Conservation (phyloP, 2,797 vertebrate genomes). For the Dryobates pubescens region DNA sequence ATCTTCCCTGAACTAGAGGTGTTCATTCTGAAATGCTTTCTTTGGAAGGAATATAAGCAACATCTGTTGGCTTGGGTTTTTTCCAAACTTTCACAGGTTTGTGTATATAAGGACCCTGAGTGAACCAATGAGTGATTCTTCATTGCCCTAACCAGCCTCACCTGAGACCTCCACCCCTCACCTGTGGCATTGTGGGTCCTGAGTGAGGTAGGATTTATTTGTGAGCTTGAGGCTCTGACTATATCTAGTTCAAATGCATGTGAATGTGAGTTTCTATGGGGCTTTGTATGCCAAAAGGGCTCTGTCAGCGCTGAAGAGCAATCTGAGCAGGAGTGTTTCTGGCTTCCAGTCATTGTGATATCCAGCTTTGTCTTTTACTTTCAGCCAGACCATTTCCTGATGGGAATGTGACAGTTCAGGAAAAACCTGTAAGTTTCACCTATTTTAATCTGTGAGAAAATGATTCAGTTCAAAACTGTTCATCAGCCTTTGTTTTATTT, state of each 20-base stretch:
- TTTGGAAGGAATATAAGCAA: neutral
- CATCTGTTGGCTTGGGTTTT: neutral
- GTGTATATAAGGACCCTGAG: neutral
- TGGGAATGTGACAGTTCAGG: neutral
- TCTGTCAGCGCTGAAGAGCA: neutral
- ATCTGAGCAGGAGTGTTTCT: neutral
- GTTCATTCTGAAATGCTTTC: neutral
- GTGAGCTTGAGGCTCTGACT: fast-evolving
- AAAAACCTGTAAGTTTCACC: neutral
- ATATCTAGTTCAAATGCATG: neutral
- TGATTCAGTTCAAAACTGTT: neutral
- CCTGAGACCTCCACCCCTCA: neutral
- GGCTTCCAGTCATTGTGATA: neutral
- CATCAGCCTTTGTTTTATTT: neutral
- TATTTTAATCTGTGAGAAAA: neutral
- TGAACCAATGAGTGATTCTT: neutral
- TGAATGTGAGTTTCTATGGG: neutral
- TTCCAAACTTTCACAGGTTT: neutral
- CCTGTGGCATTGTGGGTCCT: fast-evolving
- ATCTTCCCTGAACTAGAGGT: fast-evolving
- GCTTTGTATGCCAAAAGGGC: neutral
- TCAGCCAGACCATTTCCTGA: neutral
- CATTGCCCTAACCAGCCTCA: too few species aligned
- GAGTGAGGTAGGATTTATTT: fast-evolving
- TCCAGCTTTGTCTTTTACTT: neutral